Evolutionary conservation across 2,113 vertebrate species (phyloP).

Genomic region (Chaetura pelagica): DNA sequence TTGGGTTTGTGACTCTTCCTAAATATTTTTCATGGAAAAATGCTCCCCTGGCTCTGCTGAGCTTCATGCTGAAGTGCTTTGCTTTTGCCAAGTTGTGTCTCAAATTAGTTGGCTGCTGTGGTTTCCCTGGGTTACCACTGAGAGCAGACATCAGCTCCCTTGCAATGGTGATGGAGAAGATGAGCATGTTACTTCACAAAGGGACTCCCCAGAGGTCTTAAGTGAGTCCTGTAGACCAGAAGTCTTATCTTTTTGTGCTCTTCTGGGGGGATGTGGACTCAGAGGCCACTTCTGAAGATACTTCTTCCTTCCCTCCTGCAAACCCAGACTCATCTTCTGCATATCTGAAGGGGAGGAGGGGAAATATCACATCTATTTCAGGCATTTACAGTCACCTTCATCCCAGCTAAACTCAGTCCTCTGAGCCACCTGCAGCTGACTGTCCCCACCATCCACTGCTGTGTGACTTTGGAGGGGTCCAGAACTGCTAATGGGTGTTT

Average conservation of each 20-base stretch:
- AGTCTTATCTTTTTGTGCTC: background rate
- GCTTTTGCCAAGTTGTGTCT: background rate
- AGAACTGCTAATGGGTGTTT: background rate
- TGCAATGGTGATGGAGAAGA: rapidly evolving
- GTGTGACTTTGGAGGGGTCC: background rate
- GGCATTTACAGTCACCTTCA: background rate
- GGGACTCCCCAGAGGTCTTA: background rate
- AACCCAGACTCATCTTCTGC: background rate
- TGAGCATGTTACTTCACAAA: background rate
- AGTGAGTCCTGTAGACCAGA: background rate
- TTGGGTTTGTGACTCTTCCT: background rate
- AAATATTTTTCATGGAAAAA: background rate
- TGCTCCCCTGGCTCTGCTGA: background rate
- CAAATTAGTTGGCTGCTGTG: background rate
- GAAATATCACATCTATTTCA: background rate
- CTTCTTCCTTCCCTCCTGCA: background rate
- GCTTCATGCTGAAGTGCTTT: background rate
- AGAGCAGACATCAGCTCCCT: background rate
- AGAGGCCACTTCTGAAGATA: background rate
- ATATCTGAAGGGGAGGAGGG: background rate
- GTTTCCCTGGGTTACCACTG: conserved; percentile 48
- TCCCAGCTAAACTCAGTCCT: background rate
- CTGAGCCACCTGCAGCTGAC: background rate
- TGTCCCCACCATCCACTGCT: background rate
- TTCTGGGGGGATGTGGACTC: background rate